Evolutionary conservation across 2,888 invertebrate species (phyloP).

Genomic region (Thymelicus acteon): DNA sequence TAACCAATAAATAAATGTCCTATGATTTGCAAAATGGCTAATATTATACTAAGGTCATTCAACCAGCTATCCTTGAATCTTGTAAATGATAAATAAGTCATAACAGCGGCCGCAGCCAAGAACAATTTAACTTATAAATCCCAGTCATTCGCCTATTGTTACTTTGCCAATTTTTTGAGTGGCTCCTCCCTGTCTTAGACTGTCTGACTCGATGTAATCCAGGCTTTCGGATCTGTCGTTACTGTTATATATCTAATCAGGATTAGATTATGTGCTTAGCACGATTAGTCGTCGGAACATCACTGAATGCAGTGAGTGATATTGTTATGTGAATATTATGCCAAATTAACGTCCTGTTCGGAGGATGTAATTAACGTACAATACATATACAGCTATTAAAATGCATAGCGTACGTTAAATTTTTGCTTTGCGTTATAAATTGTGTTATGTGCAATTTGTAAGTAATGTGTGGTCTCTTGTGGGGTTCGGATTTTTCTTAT

Average conservation of each 20-base stretch:
- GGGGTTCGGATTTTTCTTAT: too few relatives aligned
- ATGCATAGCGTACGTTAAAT: neutral
- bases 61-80: slow-evolving; percentile 7
- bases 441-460: too few relatives aligned
- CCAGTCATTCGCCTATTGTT: slow-evolving; percentile 17
- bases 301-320: slow-evolving; percentile 6
- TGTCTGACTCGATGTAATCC: slow-evolving; percentile 26
- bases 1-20: too few relatives aligned
- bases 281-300: slow-evolving; percentile 24
- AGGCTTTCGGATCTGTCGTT: slow-evolving; percentile 28
- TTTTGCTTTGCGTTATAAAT: too few relatives aligned
- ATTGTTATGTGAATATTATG: slow-evolving; percentile 21
- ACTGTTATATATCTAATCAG: slow-evolving; percentile 28
- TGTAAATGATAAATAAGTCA: neutral
- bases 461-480: too few relatives aligned
- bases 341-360: neutral
- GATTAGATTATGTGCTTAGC: slow-evolving; percentile 24
- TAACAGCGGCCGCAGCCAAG: neutral
- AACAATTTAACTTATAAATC: slow-evolving; percentile 3
- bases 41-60: slow-evolving; percentile 2
- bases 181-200: slow-evolving; percentile 18
- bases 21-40: too few relatives aligned
- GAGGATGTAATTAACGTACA: too few relatives aligned
- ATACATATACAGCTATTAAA: too few relatives aligned
- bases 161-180: slow-evolving; percentile 25